Percentiles rank a stretch among this genome's conserved stretches.
These are phyloP conservation scores for Melikaiella ostensackeni DNA, from an alignment of 2,888 invertebrate species.

Conservation along the genomic window DNA sequence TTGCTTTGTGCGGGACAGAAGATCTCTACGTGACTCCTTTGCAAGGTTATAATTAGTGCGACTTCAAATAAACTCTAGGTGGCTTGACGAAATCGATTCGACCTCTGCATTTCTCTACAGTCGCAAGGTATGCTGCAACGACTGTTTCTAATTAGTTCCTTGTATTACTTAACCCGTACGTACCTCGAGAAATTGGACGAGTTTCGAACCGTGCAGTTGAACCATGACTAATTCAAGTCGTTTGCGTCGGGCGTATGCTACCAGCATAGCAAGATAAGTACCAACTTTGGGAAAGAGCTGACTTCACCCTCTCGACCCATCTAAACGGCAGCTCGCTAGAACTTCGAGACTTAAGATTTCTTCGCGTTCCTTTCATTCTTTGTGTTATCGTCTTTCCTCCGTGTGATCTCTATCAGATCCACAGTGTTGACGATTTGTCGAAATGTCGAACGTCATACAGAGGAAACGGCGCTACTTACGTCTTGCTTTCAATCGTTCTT, in stretches of 20 bases:
- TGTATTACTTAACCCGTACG: slow-evolving; percentile 63
- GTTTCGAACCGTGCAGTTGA: slow-evolving; percentile 65
- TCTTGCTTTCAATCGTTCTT: slow-evolving; percentile 21
- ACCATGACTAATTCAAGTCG: slow-evolving; percentile 64
- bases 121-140: slow-evolving; percentile 57
- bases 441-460: neutral
- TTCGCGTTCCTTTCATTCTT: neutral
- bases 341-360: slow-evolving; percentile 4
- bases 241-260: slow-evolving; percentile 50
- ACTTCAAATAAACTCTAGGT: slow-evolving; percentile 28
- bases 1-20: neutral
- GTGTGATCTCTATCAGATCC: neutral
- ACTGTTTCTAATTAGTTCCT: slow-evolving; percentile 70
- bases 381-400: neutral
- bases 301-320: slow-evolving; percentile 21
- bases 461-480: slow-evolving; percentile 18
- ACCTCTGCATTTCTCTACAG: slow-evolving; percentile 43
- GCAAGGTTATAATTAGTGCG: slow-evolving; percentile 26
- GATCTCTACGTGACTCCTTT: slow-evolving; percentile 1
- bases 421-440: slow-evolving; percentile 16
- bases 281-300: slow-evolving; percentile 42
- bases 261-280: slow-evolving; percentile 38
- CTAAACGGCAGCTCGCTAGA: neutral
- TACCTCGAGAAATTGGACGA: slow-evolving; percentile 65
- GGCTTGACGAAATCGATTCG: slow-evolving; percentile 47